Conservation (phyloP, 2,888 invertebrate species). For the Ryuthela nishihirai region DNA sequence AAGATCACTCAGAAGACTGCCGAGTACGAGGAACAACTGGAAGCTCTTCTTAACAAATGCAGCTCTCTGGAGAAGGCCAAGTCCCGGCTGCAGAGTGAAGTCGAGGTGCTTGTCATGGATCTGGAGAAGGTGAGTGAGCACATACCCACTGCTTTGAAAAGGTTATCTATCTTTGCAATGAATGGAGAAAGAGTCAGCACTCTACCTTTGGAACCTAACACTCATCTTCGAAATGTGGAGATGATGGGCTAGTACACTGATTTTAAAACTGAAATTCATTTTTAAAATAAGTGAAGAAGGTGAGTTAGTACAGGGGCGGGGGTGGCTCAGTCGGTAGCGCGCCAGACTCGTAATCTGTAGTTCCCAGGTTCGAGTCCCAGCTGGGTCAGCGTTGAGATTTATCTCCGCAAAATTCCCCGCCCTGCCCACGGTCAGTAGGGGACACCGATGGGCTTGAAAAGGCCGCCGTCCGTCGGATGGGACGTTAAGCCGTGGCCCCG, state of each 20-base stretch:
- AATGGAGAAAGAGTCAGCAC: not conserved
- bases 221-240: no score
- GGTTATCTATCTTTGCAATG: not conserved
- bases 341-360: no score
- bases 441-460: no score
- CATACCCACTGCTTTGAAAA: not conserved
- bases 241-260: not conserved
- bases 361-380: no score
- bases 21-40: slow-evolving; percentile 97
- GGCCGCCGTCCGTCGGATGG: no score
- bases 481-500: no score
- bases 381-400: no score
- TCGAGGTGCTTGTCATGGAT: slow-evolving; percentile 97
- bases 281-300: not conserved
- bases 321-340: no score
- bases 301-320: no score
- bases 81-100: slow-evolving; percentile 93
- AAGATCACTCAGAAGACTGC: slow-evolving; percentile 84
- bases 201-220: not conserved
- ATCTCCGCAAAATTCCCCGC: no score
- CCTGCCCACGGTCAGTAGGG: no score
- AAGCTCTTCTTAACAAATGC: slow-evolving; percentile 85
- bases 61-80: slow-evolving; percentile 96
- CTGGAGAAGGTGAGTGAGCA: slow-evolving; percentile 73
- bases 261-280: not conserved